Evolutionary conservation across 2,113 vertebrate genomes (phyloP).

Genomic region (Neotragus pygmaeus): DNA sequence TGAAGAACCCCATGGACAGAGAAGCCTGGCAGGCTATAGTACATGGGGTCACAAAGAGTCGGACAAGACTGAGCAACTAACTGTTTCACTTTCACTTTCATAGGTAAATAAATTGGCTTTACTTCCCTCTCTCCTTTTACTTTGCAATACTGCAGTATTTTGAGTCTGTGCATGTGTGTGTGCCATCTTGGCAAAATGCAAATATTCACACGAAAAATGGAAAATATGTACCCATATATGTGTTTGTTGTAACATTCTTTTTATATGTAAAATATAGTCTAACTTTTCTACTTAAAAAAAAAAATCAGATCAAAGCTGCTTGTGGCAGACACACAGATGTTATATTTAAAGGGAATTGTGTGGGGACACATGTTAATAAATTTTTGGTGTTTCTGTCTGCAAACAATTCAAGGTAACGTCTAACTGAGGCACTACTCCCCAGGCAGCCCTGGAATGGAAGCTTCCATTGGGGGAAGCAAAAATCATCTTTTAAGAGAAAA

Average conservation of each 20-base stretch:
- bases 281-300: background rate
- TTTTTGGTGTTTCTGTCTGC: background rate
- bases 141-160: background rate
- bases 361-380: background rate
- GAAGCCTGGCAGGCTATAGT: background rate
- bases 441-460: too few species aligned
- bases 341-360: background rate
- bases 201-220: background rate
- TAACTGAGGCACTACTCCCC: background rate
- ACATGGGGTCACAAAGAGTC: background rate
- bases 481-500: background rate
- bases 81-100: background rate
- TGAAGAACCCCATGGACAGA: background rate
- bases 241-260: background rate
- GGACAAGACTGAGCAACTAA: background rate
- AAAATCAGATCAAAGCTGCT: background rate
- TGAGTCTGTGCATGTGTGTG: background rate
- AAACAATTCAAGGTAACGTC: background rate
- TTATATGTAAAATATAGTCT: background rate
- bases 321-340: background rate
- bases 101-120: background rate
- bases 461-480: background rate
- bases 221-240: background rate
- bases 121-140: background rate
- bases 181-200: background rate